Evolutionary conservation across 2,888 invertebrate species (phyloP).

Genomic region (Xestia ashworthii): DNA sequence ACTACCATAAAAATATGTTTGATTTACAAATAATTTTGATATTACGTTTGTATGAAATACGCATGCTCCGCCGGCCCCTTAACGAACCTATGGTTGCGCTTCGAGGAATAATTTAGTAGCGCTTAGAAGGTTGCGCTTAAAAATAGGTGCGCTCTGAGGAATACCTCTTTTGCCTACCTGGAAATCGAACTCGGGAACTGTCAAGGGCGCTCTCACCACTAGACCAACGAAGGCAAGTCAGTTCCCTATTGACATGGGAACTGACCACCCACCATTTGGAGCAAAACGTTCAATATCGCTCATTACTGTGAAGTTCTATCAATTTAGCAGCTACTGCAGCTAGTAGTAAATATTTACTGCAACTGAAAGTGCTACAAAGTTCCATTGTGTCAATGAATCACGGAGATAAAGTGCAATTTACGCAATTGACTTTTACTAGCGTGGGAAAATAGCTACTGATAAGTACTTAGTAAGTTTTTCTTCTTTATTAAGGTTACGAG

Average conservation of each 20-base stretch:
- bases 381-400: constrained; percentile 49
- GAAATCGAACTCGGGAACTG: too few relatives aligned
- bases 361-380: constrained; percentile 22
- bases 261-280: neutral
- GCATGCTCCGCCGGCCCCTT: too few relatives aligned
- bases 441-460: constrained; percentile 37
- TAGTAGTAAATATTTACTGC: constrained; percentile 4
- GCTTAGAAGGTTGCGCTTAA: too few relatives aligned
- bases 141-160: too few relatives aligned
- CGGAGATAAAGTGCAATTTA: constrained; percentile 27
- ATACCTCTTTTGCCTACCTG: too few relatives aligned
- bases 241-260: constrained; percentile 9
- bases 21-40: too few relatives aligned
- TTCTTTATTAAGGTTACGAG: neutral
- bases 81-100: too few relatives aligned
- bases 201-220: too few relatives aligned
- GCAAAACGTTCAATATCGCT: neutral
- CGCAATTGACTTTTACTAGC: constrained; percentile 51
- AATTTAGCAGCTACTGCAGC: constrained; percentile 4
- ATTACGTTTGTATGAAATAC: too few relatives aligned
- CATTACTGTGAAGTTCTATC: neutral
- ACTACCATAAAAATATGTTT: too few relatives aligned
- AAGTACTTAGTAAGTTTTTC: neutral
- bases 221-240: neutral
- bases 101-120: too few relatives aligned